A percentile compares a stretch with the other conserved stretches of the same genome.
Evolutionary conservation across 2,888 invertebrate genomes (phyloP).

Genomic region (Hemicrepidius hirtus): DNA sequence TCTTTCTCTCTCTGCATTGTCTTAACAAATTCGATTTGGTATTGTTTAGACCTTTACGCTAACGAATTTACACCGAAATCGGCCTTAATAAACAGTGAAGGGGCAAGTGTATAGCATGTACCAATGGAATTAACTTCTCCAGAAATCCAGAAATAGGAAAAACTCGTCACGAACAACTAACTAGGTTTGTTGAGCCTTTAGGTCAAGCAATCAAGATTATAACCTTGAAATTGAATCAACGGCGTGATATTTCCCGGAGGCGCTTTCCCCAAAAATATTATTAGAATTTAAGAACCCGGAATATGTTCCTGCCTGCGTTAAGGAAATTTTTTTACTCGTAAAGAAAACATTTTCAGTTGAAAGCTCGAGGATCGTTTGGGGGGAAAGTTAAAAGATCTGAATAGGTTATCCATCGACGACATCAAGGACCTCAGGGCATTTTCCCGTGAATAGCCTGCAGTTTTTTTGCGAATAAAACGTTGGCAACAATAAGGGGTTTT

Average conservation of each 20-base stretch:
- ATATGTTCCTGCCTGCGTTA: too few relatives aligned
- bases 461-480: neutral
- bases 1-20: neutral
- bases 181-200: constrained; percentile 9
- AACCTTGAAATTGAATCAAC: neutral
- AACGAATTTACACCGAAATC: constrained; percentile 7
- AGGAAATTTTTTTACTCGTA: too few relatives aligned
- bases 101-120: constrained; percentile 1
- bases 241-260: neutral
- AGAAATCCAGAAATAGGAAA: neutral
- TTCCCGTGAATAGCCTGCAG: neutral
- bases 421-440: too few relatives aligned
- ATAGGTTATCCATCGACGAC: too few relatives aligned
- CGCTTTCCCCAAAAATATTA: neutral
- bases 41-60: neutral
- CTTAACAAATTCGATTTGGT: neutral
- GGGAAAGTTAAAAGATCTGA: neutral
- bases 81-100: neutral
- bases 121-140: neutral
- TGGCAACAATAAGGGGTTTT: neutral
- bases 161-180: constrained; percentile 9
- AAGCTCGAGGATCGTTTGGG: too few relatives aligned
- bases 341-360: too few relatives aligned
- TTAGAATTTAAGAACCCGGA: too few relatives aligned
- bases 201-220: neutral